Evolutionary conservation across 2,888 invertebrate species (phyloP), one percentile per base, ranked within the genome.

Genomic region (Bruchidius siliquastri): DNA sequence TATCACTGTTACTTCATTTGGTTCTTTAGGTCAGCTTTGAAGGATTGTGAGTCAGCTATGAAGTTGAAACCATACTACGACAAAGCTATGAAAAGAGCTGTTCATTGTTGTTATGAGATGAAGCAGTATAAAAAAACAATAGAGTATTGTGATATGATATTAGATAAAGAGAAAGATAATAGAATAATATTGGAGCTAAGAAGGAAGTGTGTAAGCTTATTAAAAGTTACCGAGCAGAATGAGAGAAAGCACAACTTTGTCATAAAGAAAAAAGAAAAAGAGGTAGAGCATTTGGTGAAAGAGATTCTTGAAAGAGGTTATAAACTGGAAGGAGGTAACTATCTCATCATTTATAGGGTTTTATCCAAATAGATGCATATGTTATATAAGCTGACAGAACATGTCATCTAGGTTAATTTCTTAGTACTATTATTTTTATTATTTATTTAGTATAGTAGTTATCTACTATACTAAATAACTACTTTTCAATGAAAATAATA

Each of bases 21-120:
- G 2, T 71, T 21, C 79, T 77, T 21, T 79, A 89, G 92, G 79
- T 95, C 96, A 1, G 89, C 95, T 13, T 87, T 97, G 20, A 88
- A 88, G 76, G 98, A 98, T 85, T 94, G 95, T 77, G 91, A 94
- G 82, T 88, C 89, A 81, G 96, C 97, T 0, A 82, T 97, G 22
- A 90, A 91, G 81, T 89, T 93, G 69, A 93, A 95, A 79, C 90
- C 93, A 0, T 88, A 91, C 76, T 96, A 98, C 84, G 84, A 88
- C 0, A 97, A 98, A 88, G 93, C 95, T 0, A 87, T 92, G 73
- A 84, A 90, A 49, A 88, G 95, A 83, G 95, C 95, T 0, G 94
- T 94, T 0, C 91, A 93, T 77, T 93, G 94, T 80, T 92, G 92
- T 72, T 88, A 90, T 73, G 87, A 92, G 80, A 85, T 93, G 73